Conservation (phyloP, 1,140 invertebrate genomes). For the Pygmarrhopalites habei region DNA sequence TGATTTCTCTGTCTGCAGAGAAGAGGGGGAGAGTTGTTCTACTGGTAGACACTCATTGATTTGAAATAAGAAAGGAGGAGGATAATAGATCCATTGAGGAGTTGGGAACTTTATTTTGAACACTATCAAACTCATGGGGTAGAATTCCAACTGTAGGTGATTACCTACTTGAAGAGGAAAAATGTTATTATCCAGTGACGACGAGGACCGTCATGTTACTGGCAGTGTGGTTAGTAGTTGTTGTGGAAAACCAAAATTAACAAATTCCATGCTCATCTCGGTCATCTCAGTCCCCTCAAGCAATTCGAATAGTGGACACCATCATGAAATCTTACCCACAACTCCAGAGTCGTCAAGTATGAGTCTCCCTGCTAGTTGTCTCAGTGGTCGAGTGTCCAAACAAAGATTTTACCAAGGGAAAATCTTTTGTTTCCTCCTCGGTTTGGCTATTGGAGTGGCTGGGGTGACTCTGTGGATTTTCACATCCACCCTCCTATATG, state of each 20-base stretch:
- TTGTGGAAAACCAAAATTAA: not conserved
- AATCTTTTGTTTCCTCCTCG: conserved; percentile 1
- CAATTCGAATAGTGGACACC: not conserved
- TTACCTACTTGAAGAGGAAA: no score
- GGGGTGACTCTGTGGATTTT: not conserved
- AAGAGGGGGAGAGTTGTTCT: no score
- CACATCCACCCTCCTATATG: not conserved
- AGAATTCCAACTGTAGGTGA: no score
- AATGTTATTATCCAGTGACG: no score
- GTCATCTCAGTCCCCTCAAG: not conserved
- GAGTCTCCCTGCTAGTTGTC: not conserved
- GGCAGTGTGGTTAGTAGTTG: not conserved
- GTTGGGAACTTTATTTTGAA: no score
- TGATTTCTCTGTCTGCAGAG: not conserved
- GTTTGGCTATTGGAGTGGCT: not conserved
- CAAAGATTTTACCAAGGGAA: not conserved
- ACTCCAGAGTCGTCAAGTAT: not conserved
- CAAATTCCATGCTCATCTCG: not conserved
- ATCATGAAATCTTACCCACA: not conserved
- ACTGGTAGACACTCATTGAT: no score
- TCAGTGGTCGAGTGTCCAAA: not conserved
- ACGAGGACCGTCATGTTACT: no score
- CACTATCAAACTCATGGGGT: no score
- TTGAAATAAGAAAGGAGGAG: no score
- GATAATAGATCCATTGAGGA: no score